Evolutionary conservation across 53 echinoderm and acorn worm species (phyloP).

Genomic region (Hippasteria phrygiana): DNA sequence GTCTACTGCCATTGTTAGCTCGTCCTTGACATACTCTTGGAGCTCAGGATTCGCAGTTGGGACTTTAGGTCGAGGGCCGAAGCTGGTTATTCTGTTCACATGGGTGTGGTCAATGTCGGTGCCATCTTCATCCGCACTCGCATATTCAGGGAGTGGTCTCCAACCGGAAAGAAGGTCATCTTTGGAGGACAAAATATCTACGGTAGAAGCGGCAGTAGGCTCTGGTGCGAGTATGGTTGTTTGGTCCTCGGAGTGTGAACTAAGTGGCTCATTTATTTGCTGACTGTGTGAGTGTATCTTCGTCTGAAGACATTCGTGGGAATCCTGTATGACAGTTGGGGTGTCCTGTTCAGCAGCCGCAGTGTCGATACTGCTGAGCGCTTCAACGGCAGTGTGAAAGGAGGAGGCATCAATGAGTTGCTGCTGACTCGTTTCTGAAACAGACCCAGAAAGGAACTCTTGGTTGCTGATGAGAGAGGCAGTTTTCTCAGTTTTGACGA

Average conservation of each 20-base stretch:
- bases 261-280: not conserved
- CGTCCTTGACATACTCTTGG: too few relatives aligned
- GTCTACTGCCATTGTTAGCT: not conserved
- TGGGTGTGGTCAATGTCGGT: not conserved
- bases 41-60: not conserved
- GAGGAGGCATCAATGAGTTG: constrained; percentile 7
- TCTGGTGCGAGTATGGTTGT: not conserved
- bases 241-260: not conserved
- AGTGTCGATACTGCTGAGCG: not conserved
- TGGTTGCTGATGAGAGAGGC: not conserved
- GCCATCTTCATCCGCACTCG: constrained; percentile 27
- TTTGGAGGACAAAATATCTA: not conserved
- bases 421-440: not conserved
- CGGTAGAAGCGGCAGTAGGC: not conserved
- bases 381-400: constrained; percentile 25
- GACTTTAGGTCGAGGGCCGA: not conserved
- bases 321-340: not conserved
- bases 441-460: not conserved
- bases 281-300: not conserved
- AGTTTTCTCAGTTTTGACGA: not conserved
- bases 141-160: not conserved
- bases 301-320: not conserved
- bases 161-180: constrained; percentile 21
- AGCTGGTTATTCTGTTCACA: not conserved
- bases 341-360: not conserved